A percentile compares a stretch with the other conserved stretches of the same genome.
These are phyloP conservation scores for Tetragonula clypearis DNA, from an alignment of 1,140 invertebrate species.

Conservation along the genomic window DNA sequence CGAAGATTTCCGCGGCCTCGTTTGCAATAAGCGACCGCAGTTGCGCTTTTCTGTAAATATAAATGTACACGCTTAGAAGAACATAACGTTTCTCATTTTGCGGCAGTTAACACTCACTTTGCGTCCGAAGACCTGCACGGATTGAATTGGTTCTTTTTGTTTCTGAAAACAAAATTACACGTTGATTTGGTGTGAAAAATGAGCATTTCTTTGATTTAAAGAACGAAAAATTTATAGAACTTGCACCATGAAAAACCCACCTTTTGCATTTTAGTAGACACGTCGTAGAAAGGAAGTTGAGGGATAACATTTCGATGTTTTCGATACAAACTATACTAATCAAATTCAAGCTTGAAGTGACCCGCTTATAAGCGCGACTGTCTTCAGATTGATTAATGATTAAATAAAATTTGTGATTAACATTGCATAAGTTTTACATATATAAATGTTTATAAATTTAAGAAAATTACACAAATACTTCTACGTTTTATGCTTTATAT, in stretches of 20 bases:
- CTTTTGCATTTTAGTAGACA: constrained; percentile 80
- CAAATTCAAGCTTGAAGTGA: background rate
- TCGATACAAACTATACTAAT: constrained; percentile 25
- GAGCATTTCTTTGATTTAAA: constrained; percentile 42
- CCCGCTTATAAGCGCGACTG: background rate
- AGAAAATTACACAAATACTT: too few species aligned
- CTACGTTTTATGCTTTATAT: too few species aligned
- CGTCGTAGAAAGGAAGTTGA: constrained; percentile 66
- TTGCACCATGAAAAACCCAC: constrained; percentile 55
- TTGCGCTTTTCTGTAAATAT: constrained; percentile 96
- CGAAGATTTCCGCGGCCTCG: constrained; percentile 94
- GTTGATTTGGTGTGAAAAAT: constrained; percentile 1
- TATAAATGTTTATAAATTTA: too few species aligned
- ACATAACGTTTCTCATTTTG: constrained; percentile 62
- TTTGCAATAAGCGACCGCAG: constrained; percentile 99
- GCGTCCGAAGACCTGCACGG: constrained; percentile 98
- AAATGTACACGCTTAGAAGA: background rate
- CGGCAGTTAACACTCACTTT: constrained; percentile 87
- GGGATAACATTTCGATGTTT: background rate
- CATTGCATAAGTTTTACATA: background rate
- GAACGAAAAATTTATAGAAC: constrained; percentile 57
- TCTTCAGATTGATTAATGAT: background rate
- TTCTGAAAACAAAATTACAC: constrained; percentile 79
- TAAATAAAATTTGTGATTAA: background rate
- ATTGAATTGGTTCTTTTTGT: constrained; percentile 91